phyloP scores from a whole-genome alignment of 2,888 invertebrate species.

The Pimpla rufipes region DNA sequence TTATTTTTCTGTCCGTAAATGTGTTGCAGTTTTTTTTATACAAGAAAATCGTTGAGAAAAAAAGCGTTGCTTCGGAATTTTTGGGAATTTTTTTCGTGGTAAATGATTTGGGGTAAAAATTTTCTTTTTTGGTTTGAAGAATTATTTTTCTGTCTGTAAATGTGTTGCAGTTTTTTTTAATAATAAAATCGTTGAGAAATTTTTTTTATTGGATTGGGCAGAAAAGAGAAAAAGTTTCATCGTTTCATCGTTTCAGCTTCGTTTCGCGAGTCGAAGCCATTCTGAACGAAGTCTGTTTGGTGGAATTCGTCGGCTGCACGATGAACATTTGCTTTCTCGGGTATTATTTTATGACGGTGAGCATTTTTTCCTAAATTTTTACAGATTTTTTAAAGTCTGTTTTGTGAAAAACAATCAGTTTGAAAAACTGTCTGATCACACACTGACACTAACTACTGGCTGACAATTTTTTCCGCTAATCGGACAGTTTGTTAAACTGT shows the following conservation, averaged over 20 bases:
- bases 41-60: no score
- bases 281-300: slow-evolving; percentile 78
- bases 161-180: neutral
- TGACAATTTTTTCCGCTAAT: no score
- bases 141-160: neutral
- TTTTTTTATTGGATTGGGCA: neutral
- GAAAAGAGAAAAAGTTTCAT: neutral
- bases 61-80: no score
- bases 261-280: slow-evolving; percentile 76
- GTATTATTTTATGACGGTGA: slow-evolving; percentile 80
- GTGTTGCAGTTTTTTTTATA: neutral
- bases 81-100: no score
- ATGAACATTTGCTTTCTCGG: slow-evolving; percentile 81
- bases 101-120: no score
- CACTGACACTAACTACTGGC: no score
- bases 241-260: slow-evolving; percentile 72
- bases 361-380: slow-evolving; percentile 12
- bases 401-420: neutral
- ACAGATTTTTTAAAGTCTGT: no score
- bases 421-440: no score
- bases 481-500: no score
- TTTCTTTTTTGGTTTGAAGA: neutral
- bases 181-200: neutral
- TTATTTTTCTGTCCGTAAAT: neutral
- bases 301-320: slow-evolving; percentile 81